phyloP scores from a whole-genome alignment of 1,140 invertebrate genomes.

The Tetramorium parvispinum region DNA sequence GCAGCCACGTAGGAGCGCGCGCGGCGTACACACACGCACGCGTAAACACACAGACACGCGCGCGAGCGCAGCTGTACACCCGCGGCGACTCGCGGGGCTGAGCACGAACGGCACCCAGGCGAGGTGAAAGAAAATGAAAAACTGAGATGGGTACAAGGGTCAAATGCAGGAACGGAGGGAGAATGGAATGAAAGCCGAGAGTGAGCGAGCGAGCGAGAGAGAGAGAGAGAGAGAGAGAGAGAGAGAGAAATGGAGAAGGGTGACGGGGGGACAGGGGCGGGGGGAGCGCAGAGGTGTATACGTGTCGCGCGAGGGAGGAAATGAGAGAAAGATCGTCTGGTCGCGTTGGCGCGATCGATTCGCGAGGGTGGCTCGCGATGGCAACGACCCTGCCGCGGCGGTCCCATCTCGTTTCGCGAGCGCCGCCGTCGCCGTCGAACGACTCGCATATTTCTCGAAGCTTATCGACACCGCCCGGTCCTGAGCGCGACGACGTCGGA shows the following conservation, averaged over 20 bases:
- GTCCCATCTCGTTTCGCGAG: conserved; percentile 53
- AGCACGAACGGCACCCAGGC: conserved; percentile 1
- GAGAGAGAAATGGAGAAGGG: conserved; percentile 29
- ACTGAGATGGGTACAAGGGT: conserved; percentile 50
- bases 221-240: conserved; percentile 26
- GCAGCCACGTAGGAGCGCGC: conserved; percentile 41
- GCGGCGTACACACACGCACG: not conserved
- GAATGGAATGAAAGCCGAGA: not conserved
- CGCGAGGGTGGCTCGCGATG: conserved; percentile 80
- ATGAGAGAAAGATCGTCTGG: conserved; percentile 64
- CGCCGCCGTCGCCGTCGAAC: conserved; percentile 25
- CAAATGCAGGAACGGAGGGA: conserved; percentile 15
- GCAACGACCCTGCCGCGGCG: conserved; percentile 81
- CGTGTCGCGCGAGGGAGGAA: conserved; percentile 63
- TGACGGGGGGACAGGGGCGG: conserved; percentile 34
- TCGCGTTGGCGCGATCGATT: conserved; percentile 81
- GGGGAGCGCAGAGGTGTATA: conserved; percentile 27
- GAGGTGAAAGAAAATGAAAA: conserved; percentile 43
- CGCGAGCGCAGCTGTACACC: conserved; percentile 14
- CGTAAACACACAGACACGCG: not conserved
- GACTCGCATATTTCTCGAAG: conserved; percentile 68
- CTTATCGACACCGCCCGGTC: conserved; percentile 77
- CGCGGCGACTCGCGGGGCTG: conserved; percentile 52
- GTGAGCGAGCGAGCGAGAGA: not conserved
- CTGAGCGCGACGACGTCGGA: conserved; percentile 71